Evolutionary conservation across 2,888 invertebrate genomes (phyloP).

Genomic region (Pinctada fucata): DNA sequence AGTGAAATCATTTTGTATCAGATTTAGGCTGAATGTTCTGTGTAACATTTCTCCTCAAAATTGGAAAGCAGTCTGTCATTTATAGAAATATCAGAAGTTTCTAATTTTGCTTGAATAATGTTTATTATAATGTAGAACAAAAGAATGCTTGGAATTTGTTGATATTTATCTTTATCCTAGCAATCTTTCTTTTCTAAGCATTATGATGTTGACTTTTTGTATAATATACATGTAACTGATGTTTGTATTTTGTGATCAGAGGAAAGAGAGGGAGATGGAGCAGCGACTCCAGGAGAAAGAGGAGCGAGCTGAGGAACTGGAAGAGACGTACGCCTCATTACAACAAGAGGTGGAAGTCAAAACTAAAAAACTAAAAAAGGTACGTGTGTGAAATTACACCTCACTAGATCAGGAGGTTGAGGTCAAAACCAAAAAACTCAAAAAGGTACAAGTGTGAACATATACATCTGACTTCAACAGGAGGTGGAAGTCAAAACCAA

Average conservation of each 20-base stretch:
- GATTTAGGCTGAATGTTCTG: too few relatives aligned
- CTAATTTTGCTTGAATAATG: too few relatives aligned
- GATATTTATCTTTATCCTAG: too few relatives aligned
- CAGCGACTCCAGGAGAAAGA: slow-evolving; percentile 95
- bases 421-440: slow-evolving; percentile 94
- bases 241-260: slow-evolving; percentile 54
- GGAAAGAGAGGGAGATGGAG: slow-evolving; percentile 90
- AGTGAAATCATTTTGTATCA: too few relatives aligned
- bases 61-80: too few relatives aligned
- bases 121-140: too few relatives aligned
- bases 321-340: slow-evolving; percentile 92
- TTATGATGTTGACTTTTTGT: too few relatives aligned
- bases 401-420: slow-evolving; percentile 84
- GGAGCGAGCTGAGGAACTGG: slow-evolving; percentile 92
- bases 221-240: too few relatives aligned
- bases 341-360: slow-evolving; percentile 98
- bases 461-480: slow-evolving; percentile 93
- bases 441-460: slow-evolving; percentile 84
- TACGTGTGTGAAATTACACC: slow-evolving; percentile 33
- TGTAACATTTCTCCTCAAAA: too few relatives aligned
- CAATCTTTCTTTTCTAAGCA: too few relatives aligned
- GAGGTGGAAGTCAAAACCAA: slow-evolving; percentile 98
- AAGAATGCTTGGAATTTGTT: too few relatives aligned
- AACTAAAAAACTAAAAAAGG: slow-evolving; percentile 92
- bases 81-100: too few relatives aligned